Evolutionary conservation across 2,797 vertebrate genomes (phyloP), one percentile per base, ranked within the genome.

Genomic region (Brachyalestes nurse): DNA sequence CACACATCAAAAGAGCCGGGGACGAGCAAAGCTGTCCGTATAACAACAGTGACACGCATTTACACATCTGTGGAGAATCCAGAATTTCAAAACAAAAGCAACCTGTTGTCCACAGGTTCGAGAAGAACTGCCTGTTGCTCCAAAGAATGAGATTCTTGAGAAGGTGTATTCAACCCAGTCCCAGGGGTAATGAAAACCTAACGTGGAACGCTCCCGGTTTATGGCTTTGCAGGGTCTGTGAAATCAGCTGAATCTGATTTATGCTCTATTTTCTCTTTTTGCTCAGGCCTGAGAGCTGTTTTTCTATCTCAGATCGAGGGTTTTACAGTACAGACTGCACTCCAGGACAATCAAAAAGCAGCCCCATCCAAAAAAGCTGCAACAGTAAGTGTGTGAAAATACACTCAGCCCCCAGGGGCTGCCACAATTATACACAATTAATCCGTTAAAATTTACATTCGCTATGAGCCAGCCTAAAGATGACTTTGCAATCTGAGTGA

Each of bases 21-120:
- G 28, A 72, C 21, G 13, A 21, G 21, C 21, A 34, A 34, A 9
- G 34, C 23, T 23, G 67, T 38, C 61, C 14, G 9, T 16, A 10
- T 16, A 53, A 53, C n/a, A 12, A 72, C 28, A 19, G 28, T 19
- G 8, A 53, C 5, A 53, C 12, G 19, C 6, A 72, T 53, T 28
- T 72, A 72, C 23, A 28, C 7, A 72, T 28, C 34, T 28, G 10
- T n/a, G 13, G 0, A 28, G 60, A 16, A 57, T 55, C 51, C 40
- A 67, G 47, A 64, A 45, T 28, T 51, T 51, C 38, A 40, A 10
- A 72, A 17, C 42, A 78, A 21, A 60, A 42, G 55, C 77, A 69
- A 64, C 38, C 38, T 66, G n/a, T 23, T 4, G 42, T 49, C 40
- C n/a, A 40, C n/a, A 45, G 38, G 38, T 23, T 58, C 21, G 64